Evolutionary conservation across 2,888 invertebrate species (phyloP).

Genomic region (Argyresthia goedartella): DNA sequence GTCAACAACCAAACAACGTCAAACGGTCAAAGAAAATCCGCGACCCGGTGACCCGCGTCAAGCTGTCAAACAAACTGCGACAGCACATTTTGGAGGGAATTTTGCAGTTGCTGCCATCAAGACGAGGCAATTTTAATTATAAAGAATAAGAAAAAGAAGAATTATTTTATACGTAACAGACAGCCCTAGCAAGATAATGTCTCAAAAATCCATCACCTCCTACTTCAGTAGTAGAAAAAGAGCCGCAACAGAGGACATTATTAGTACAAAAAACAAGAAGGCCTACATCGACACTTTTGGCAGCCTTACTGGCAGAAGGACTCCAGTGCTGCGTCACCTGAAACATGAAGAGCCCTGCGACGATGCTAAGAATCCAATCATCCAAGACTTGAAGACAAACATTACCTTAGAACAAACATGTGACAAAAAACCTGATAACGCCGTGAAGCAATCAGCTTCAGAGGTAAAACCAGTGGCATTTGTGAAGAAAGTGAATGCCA

Average conservation of each 20-base stretch:
- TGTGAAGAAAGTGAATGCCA: slow-evolving; percentile 38
- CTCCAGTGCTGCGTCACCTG: slow-evolving; percentile 12
- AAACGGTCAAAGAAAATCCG: too few species aligned
- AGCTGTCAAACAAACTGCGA: too few species aligned
- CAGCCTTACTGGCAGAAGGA: slow-evolving; percentile 13
- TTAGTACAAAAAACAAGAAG: slow-evolving; percentile 65
- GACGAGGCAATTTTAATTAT: too few species aligned
- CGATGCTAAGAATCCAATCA: slow-evolving; percentile 9
- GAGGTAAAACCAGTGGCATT: slow-evolving; percentile 24
- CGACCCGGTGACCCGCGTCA: too few species aligned
- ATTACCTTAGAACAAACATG: slow-evolving; percentile 2
- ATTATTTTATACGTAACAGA: too few species aligned
- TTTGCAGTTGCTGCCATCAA: too few species aligned
- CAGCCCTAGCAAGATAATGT: slow-evolving; percentile 55
- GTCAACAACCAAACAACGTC: too few species aligned
- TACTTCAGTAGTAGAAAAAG: slow-evolving; percentile 85
- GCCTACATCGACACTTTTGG: slow-evolving; percentile 36
- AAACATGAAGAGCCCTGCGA: slow-evolving; percentile 18
- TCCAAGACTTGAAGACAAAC: slow-evolving; percentile 4
- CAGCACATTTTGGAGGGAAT: too few species aligned
- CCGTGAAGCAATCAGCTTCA: slow-evolving; percentile 1
- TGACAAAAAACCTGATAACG: slow-evolving; percentile 11
- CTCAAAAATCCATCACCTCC: slow-evolving; percentile 81
- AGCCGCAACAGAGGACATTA: slow-evolving; percentile 75
- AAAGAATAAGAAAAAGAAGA: too few species aligned